A percentile compares a stretch with the other conserved stretches of the same genome.
phyloP scores from a whole-genome alignment of 2,113 vertebrate species.

The Columbina picui region DNA sequence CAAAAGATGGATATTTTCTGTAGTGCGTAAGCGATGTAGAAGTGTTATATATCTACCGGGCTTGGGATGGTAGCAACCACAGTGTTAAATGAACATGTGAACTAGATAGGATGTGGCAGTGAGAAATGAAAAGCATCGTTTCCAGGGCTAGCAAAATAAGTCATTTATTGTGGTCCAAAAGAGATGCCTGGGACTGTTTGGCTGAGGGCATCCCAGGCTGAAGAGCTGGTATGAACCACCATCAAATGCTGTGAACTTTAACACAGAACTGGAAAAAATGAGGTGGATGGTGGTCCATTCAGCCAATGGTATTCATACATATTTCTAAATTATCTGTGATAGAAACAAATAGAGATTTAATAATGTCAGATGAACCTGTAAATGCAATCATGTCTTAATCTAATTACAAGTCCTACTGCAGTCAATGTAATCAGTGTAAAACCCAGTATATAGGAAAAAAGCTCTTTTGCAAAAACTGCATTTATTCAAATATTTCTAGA shows the following conservation, averaged over 20 bases:
- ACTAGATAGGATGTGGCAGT: background rate
- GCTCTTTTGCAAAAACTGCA: background rate
- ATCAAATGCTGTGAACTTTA: background rate
- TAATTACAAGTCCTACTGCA: conserved; percentile 9
- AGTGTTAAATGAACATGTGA: fast-evolving
- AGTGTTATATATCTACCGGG: background rate
- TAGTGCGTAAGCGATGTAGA: background rate
- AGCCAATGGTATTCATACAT: background rate
- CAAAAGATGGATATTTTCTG: background rate
- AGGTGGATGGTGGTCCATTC: background rate
- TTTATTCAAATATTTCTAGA: conserved; percentile 60
- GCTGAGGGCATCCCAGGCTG: background rate
- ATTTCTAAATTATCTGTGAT: conserved; percentile 12
- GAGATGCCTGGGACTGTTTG: background rate
- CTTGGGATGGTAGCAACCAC: background rate
- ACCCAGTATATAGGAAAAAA: background rate
- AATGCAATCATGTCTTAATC: conserved; percentile 45
- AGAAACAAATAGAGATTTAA: conserved; percentile 62
- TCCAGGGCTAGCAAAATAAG: background rate
- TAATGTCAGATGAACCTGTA: conserved; percentile 34
- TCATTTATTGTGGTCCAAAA: background rate
- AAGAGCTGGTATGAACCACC: background rate
- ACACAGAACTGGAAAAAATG: background rate
- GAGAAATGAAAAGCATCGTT: background rate
- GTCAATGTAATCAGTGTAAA: background rate